Evolutionary conservation across 2,888 invertebrate genomes (phyloP), one percentile per base, ranked within the genome.

Genomic region (Chironomus riparius): DNA sequence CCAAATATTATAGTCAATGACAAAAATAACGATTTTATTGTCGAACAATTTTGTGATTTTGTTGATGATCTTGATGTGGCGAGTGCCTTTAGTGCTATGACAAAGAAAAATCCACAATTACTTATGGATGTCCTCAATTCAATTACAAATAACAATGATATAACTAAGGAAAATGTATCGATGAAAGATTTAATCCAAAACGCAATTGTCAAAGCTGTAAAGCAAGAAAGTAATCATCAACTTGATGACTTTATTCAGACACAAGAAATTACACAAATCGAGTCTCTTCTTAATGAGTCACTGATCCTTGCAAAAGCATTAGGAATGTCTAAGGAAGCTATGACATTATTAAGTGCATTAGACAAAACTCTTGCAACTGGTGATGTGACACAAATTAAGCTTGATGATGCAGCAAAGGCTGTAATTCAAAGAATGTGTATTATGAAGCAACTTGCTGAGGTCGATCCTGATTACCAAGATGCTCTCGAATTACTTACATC

Each of bases 371-470:
- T 78, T 88, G 88, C 13, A 88, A 89, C 0, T 89, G 88, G 0
- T 85, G 85, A 73, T 87, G 87, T 71, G 83, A 21, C n/a, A n/a
- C 12, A 21, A 47, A 68, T 74, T 22, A 48, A 21, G 2, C 74
- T 74, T 12, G 74, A 74, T 24, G 74, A 74, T 28, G 74, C 48
- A 12, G 48, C 74, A 12, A 74, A 68, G 15, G 18, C 47, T 48
- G 48, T 74, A 12, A 47, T 74, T 62, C 68, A 56, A 47, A 74
- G 74, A 74, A 56, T 74, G 50, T 88, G 89, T 6, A 87, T 92
- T 0, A 91, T 92, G 87, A 85, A 89, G 70, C 90, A 91, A 82
- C 83, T 92, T 1, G 90, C 92, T 0, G 89, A 90, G 78, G 86
- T 88, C 78, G 87, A 89, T 72, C 90, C 90, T 3, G 87, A 87